phyloP scores from a whole-genome alignment of 1,140 invertebrate species.

The Laodelphax striatellus region DNA sequence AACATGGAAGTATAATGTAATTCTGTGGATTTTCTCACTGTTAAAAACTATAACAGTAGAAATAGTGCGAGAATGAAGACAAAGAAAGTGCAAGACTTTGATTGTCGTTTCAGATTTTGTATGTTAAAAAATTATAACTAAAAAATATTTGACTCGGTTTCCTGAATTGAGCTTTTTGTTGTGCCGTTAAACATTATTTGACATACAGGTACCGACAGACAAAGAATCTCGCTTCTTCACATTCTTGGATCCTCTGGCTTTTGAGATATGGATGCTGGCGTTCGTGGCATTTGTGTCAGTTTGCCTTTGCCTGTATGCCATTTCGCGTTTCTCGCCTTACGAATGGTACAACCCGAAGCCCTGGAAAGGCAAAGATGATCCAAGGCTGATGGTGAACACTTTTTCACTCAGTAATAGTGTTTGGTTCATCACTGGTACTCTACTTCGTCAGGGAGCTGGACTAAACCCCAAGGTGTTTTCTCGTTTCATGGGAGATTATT shows the following conservation, averaged over 20 bases:
- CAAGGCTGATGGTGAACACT: conserved; percentile 36
- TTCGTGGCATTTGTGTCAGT: conserved; percentile 41
- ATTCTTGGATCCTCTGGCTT: conserved; percentile 45
- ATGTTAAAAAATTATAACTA: no score
- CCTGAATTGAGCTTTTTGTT: no score
- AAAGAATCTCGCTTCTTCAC: conserved; percentile 44
- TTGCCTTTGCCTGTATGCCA: conserved; percentile 44
- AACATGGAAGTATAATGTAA: no score
- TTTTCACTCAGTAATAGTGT: conserved; percentile 47
- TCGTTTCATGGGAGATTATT: neutral
- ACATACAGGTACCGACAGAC: conserved; percentile 36
- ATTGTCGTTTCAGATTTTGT: no score
- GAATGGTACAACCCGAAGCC: conserved; percentile 44
- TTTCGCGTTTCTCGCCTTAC: conserved; percentile 43
- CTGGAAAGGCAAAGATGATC: conserved; percentile 22
- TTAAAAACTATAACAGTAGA: no score
- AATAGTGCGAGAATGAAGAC: no score
- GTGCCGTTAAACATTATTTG: no score
- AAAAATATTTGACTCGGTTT: no score
- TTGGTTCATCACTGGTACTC: conserved; percentile 52
- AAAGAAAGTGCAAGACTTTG: no score
- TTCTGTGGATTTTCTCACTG: no score
- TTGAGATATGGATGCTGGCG: conserved; percentile 47
- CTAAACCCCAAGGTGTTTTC: conserved; percentile 33
- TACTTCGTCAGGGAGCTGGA: conserved; percentile 43